Evolutionary conservation across 2,888 invertebrate species (phyloP).

Genomic region (Antitype chi): DNA sequence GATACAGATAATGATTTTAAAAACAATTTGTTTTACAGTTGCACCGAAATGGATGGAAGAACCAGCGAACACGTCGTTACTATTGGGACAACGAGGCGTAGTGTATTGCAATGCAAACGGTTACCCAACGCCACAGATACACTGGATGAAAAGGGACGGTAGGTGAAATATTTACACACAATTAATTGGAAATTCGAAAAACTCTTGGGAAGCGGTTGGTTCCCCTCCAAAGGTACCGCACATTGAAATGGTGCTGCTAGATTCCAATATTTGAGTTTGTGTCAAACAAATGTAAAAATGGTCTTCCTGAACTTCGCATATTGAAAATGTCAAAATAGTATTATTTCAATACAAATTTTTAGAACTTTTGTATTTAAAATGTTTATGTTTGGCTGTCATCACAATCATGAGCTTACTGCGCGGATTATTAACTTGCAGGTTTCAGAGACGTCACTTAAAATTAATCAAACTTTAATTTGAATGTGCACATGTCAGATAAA

Average conservation of each 20-base stretch:
- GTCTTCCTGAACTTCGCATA: neutral
- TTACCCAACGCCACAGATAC: conserved; percentile 94
- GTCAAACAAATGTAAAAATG: neutral
- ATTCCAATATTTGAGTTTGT: neutral
- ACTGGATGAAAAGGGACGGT: conserved; percentile 94
- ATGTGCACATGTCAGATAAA: too few species aligned
- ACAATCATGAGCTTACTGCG: too few species aligned
- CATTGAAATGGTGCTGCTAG: neutral
- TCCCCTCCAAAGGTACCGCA: neutral
- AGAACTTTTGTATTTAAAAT: too few species aligned
- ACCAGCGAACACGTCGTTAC: conserved; percentile 93
- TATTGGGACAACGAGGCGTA: conserved; percentile 93
- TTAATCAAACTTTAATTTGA: neutral
- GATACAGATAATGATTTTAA: neutral
- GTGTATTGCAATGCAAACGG: conserved; percentile 95
- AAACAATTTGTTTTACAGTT: conserved; percentile 85
- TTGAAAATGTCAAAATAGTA: neutral
- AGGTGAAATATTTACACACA: conserved; percentile 65
- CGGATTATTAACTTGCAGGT: too few species aligned
- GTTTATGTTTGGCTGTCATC: too few species aligned
- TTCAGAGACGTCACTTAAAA: neutral
- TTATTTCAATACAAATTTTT: neutral
- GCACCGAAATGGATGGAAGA: conserved; percentile 95
- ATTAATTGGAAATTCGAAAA: conserved; percentile 25
- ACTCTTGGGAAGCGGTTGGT: conserved; percentile 7